These are phyloP conservation scores for Agrypnia vestita DNA, from an alignment of 1,140 invertebrate genomes.

Conservation along the genomic window DNA sequence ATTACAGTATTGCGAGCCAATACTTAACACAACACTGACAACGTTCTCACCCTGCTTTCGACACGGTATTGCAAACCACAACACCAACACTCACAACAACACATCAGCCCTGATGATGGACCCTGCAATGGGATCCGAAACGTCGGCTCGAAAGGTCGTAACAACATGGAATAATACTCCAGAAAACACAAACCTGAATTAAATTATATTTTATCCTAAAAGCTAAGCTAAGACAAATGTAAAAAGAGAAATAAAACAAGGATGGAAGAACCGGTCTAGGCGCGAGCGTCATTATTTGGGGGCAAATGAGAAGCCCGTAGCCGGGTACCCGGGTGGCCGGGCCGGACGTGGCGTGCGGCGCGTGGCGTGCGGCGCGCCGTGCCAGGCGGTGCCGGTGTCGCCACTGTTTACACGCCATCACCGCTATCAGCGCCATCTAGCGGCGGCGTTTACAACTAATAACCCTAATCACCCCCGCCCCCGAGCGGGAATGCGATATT, in stretches of 20 bases:
- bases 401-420: constrained; percentile 58
- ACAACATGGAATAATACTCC: too few relatives aligned
- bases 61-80: too few relatives aligned
- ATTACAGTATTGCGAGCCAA: too few relatives aligned
- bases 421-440: constrained; percentile 57
- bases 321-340: neutral
- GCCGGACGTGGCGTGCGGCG: constrained; percentile 56
- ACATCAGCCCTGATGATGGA: too few relatives aligned
- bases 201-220: neutral
- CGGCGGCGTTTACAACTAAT: constrained; percentile 59
- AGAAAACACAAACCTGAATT: neutral
- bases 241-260: neutral
- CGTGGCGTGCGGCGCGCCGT: constrained; percentile 47
- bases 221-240: neutral
- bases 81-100: too few relatives aligned
- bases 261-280: neutral
- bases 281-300: constrained; percentile 50
- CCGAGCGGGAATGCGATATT: constrained; percentile 16
- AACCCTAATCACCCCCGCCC: constrained; percentile 53
- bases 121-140: too few relatives aligned
- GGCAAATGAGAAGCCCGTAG: constrained; percentile 47
- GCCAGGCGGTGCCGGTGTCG: constrained; percentile 56
- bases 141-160: too few relatives aligned
- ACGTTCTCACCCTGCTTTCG: too few relatives aligned
- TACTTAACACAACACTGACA: too few relatives aligned